Base-by-base conservation (phyloP, 2,888 invertebrate genomes). In the Ceraclea dissimilis region DNA sequence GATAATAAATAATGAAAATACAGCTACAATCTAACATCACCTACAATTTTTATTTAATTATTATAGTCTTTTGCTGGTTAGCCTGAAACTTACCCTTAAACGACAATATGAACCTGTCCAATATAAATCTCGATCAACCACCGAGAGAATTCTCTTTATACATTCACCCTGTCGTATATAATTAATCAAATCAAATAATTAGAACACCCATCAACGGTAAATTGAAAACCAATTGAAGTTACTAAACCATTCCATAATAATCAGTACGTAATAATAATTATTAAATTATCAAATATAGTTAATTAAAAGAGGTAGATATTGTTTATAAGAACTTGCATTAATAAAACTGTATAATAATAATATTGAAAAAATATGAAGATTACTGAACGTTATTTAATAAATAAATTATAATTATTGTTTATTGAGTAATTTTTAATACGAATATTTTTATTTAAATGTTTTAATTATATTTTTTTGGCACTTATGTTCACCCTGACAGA, bases 401-500 rank as follows among this genome's bases (percentile, higher is more conserved):
- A 17, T 16, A 17, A 11, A 33, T 33, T 31, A 22, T 50, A 13
- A 49, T 49, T 21, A 11, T 13, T 20, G 10, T 20, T 49, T 22
- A 47, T 6, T 10, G n/a, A n/a, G n/a, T n/a, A n/a, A n/a, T 26
- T 26, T 26, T 26, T 26, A n/a, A n/a, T n/a, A 10, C 10, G 26
- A 26, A 26, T 26, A 26, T 26, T 26, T n/a, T 26, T 6, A 26
- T 26, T 26, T 10, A 26, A 26, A 26, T 10, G 26, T 47, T 47
- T 47, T 18, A 47, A 47, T 47, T 17, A 47, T 49, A 22, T 49
- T 22, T 47, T 6, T 47, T 49, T 49, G 53, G 49, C 53, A 53
- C 53, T 53, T 49, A 53, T 53, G 13, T 53, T 31, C 53, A 53
- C 53, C 53, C 48, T 52, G 52, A 31, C 52, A 47, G 47, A 39